Percentiles rank a stretch among this genome's conserved stretches.
Evolutionary conservation across 2,113 vertebrate species (phyloP).

Genomic region (Aspidoscelis tigris): DNA sequence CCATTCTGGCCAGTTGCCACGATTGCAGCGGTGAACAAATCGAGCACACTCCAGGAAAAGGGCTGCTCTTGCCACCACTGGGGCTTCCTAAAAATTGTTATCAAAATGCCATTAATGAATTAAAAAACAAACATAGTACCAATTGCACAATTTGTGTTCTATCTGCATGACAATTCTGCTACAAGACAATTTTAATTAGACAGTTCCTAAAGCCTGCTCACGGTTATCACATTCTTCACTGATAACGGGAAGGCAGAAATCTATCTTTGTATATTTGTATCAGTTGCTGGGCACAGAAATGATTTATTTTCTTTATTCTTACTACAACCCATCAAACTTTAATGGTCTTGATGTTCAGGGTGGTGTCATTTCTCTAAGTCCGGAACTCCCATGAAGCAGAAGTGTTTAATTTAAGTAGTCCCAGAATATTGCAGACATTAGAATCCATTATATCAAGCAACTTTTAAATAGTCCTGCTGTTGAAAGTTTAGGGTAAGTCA

Average conservation of each 20-base stretch:
- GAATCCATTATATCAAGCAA: not conserved
- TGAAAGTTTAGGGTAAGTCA: not conserved
- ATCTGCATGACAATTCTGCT: not conserved
- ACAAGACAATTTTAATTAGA: not conserved
- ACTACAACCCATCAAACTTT: too few relatives aligned
- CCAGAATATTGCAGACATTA: not conserved
- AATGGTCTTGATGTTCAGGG: too few relatives aligned
- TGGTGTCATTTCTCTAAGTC: too few relatives aligned
- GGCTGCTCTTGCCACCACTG: conserved; percentile 92
- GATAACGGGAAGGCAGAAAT: not conserved
- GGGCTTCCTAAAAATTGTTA: conserved; percentile 85
- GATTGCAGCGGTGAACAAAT: conserved; percentile 97
- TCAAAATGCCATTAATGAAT: conserved; percentile 19
- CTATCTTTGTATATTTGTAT: not conserved
- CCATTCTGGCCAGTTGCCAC: conserved; percentile 99
- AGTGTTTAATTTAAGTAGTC: not conserved
- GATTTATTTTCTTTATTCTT: not conserved
- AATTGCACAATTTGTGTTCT: not conserved
- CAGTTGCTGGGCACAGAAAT: not conserved
- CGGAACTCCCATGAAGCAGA: not conserved
- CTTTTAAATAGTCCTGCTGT: not conserved
- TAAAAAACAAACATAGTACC: not conserved
- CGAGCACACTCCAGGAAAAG: conserved; percentile 96
- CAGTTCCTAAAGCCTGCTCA: not conserved
- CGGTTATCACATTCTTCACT: too few relatives aligned